Conservation (phyloP, 2,113 vertebrate genomes). For the Seriola quinqueradiata region DNA sequence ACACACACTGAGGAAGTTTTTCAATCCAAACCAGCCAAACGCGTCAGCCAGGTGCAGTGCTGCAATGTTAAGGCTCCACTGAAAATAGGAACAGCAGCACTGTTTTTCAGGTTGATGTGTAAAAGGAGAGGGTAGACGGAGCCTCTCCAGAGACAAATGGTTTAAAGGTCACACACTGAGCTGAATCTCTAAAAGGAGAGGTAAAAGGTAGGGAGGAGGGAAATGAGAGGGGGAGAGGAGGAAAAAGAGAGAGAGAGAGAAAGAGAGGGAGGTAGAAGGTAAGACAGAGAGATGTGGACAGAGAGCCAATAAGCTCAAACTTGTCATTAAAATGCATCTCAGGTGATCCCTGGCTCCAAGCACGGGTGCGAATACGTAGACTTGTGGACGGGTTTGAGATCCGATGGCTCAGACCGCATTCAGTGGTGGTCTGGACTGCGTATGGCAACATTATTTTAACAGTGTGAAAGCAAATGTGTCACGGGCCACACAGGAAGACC, state of each 20-base stretch:
- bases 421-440: too few species aligned
- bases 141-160: constrained; percentile 45
- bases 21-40: neutral
- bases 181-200: constrained; percentile 43
- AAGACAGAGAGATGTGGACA: constrained; percentile 5
- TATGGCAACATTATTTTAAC: too few species aligned
- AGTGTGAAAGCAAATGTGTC: too few species aligned
- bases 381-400: too few species aligned
- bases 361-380: too few species aligned
- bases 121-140: constrained; percentile 32
- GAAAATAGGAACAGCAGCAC: constrained; percentile 1
- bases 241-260: neutral
- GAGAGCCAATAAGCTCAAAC: neutral
- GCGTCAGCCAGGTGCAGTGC: constrained; percentile 23
- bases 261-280: neutral
- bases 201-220: neutral
- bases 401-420: too few species aligned
- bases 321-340: too few species aligned
- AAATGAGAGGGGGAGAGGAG: neutral
- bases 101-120: constrained; percentile 33
- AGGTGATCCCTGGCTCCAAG: too few species aligned
- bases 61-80: constrained; percentile 29
- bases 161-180: constrained; percentile 66
- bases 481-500: too few species aligned
- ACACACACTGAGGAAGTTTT: constrained; percentile 9